Base-by-base conservation (phyloP, 1,140 invertebrate genomes). In the Hyles vespertilio region DNA sequence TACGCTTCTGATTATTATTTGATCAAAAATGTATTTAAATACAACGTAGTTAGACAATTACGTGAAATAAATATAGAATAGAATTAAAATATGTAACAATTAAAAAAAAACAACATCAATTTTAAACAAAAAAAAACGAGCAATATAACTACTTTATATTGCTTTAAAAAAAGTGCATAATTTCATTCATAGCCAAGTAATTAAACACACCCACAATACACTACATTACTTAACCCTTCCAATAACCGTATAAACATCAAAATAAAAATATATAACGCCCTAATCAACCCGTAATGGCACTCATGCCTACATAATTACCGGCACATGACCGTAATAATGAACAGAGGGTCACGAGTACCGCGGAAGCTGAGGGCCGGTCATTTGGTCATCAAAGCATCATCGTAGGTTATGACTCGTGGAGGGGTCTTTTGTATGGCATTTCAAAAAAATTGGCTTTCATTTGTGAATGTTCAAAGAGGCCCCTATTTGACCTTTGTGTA, bases 341-440 rank as follows among this genome's bases (percentile, higher is more conserved):
- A 69, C 61, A 65, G 56, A 61, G 61, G 59, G 52, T 48, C 49
- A 43, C 45, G 43, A 32, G 56, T 76, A 77, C 67, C 75, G 55
- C 77, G 77, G 59, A 58, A 59, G 56, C 62, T 33, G 56, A 81
- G 77, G 58, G 67, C 65, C 79, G 71, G 75, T 81, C 77, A 81
- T 81, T 79, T 81, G 77, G 69, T 72, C 79, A 68, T 79, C 77
- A 78, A 81, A 71, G 76, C 64, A 79, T 73, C 70, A 61, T 61
- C 61, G 50, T 70, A 74, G 71, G 71, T 69, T 60, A 61, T 55
- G 46, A 45, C 46, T 56, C 52, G 70, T 72, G 67, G 70, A 69
- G 65, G 63, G 76, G 74, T 61, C 62, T 74, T 77, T 64, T 67
- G 70, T 67, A 67, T 72, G 64, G 56, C 71, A 72, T 70, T 70